Conservation (phyloP, 2,113 vertebrate species). For the Xenotilapia caudafasciata region DNA sequence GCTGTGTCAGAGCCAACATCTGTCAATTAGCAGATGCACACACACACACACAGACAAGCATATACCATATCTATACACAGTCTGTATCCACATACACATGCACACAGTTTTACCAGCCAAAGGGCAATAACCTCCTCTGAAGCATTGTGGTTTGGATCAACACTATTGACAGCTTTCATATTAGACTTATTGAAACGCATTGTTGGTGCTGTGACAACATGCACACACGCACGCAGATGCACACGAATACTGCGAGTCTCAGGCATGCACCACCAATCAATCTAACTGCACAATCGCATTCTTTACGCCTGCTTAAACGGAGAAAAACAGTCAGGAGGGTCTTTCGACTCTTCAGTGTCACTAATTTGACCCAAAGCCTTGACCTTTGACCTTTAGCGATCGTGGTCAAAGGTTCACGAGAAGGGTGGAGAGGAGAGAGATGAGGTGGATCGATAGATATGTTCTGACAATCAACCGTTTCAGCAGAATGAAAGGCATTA, state of each 20-base stretch:
- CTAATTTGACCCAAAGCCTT: constrained; percentile 67
- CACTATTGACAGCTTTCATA: constrained; percentile 71
- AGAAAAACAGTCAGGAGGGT: constrained; percentile 42
- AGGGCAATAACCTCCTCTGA: constrained; percentile 58
- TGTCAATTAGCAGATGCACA: constrained; percentile 37
- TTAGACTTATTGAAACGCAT: constrained; percentile 71
- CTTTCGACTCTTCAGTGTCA: constrained; percentile 40
- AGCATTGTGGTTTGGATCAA: constrained; percentile 65
- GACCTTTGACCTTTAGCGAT: constrained; percentile 80
- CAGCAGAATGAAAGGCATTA: constrained; percentile 42
- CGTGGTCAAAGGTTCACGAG: constrained; percentile 72
- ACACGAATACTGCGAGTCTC: neutral
- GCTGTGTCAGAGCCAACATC: constrained; percentile 14
- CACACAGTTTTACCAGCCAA: constrained; percentile 36
- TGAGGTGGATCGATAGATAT: constrained; percentile 77
- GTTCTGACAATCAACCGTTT: constrained; percentile 79
- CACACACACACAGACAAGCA: neutral
- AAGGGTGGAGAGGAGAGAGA: constrained; percentile 48
- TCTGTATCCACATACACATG: neutral
- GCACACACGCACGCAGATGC: constrained; percentile 7
- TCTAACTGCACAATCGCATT: constrained; percentile 59
- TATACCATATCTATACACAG: neutral
- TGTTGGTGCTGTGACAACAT: constrained; percentile 33
- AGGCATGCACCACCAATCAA: constrained; percentile 56
- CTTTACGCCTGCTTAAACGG: constrained; percentile 61